Evolutionary conservation across 2,113 vertebrate genomes (phyloP).

Genomic region (Antechinus stuartii): DNA sequence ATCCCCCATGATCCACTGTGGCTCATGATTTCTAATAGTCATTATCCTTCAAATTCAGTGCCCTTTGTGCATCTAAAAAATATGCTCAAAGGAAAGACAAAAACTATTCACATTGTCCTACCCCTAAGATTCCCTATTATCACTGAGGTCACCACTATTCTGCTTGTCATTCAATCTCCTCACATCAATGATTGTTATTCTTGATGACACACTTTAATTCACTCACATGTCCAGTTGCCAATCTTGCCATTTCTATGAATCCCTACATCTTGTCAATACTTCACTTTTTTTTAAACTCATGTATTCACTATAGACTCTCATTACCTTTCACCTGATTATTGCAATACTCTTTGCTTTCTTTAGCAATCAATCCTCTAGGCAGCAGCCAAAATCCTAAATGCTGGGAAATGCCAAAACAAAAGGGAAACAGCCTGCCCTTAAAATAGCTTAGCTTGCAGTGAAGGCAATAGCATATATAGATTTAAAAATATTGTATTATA

Average conservation of each 20-base stretch:
- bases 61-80: not conserved
- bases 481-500: too few species aligned
- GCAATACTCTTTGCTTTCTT: not conserved
- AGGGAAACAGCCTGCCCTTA: not conserved
- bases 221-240: not conserved
- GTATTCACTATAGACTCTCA: not conserved
- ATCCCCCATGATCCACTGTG: not conserved
- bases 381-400: not conserved
- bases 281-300: not conserved
- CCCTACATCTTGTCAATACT: not conserved
- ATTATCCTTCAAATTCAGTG: not conserved
- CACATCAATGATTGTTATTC: not conserved
- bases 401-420: not conserved
- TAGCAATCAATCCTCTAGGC: not conserved
- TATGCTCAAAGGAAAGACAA: not conserved
- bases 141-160: not conserved
- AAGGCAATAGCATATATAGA: not conserved
- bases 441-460: not conserved
- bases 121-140: not conserved
- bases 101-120: not conserved
- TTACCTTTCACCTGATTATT: not conserved
- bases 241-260: not conserved
- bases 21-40: not conserved
- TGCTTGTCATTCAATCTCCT: not conserved
- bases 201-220: not conserved